Base-by-base conservation (phyloP, 2,113 vertebrate genomes). In the Pitta sordida region DNA sequence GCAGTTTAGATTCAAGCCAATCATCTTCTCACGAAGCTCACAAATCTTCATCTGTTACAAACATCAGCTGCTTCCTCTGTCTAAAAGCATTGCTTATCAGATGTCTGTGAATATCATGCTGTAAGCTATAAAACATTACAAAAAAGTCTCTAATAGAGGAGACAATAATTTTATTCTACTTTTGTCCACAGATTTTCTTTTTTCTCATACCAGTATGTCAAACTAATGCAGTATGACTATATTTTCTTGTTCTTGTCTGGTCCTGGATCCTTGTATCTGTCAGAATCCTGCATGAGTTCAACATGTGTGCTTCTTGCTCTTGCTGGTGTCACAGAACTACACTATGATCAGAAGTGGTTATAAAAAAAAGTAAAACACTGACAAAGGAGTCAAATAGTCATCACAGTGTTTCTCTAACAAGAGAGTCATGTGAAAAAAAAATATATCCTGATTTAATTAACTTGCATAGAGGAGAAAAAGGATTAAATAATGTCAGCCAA, bases 401-500 rank as follows among this genome's bases (percentile, higher is more conserved):
- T 79, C 49, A 36, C 5, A 44, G 39, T 20, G 18, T 13, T 93
- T 95, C 87, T 62, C 21, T 92, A 81, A 60, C 24, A 82, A 91
- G 48, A 77, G 36, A 91, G 8, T 69, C 53, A 39, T 22, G 4
- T 58, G 20, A 4, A 89, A 80, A 64, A 63, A 77, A 55, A 64
- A 80, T 15, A 2, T 64, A 68, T 91, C 23, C 15, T 63, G 19
- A 74, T 76, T 83, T 84, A 92, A 95, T 97, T 94, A 93, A 90
- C n/a, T 88, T 75, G 12, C 46, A 19, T 64, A 80, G 32, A 37
- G 48, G 58, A 89, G 36, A 34, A 82, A 71, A 90, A 68, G 4
- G 16, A 80, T 95, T 86, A 94, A 90, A 86, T 63, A 62, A 2
- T 85, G 71, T 64, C 86, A 77, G 20, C 56, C 37, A 96, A 60